These are phyloP conservation scores for Calvadosia cruxmelitensis DNA, from an alignment of 30 jellyfish, hydroid and myxozoan species.

Conservation along the genomic window DNA sequence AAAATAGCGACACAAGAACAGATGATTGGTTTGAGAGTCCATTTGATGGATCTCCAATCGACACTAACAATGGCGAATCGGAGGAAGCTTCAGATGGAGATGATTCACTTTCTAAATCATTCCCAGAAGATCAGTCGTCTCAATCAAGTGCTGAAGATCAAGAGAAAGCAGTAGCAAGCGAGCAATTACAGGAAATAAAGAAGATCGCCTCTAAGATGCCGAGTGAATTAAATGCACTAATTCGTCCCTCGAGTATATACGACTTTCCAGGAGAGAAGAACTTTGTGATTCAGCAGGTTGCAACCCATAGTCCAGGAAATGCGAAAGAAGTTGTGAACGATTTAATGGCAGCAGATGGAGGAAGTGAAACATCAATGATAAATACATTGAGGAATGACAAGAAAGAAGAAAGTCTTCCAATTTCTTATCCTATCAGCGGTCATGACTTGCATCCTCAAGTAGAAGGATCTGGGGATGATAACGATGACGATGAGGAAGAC, in stretches of 20 bases:
- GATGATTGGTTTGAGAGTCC: slow-evolving; percentile 66
- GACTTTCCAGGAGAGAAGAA: slow-evolving; percentile 41
- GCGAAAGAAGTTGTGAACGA: slow-evolving; percentile 22
- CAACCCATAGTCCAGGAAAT: slow-evolving; percentile 17
- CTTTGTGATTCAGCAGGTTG: slow-evolving; percentile 16
- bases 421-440: not conserved
- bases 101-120: not conserved
- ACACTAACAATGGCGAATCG: not conserved
- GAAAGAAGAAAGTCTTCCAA: not conserved
- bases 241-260: slow-evolving; percentile 6
- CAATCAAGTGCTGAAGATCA: slow-evolving; percentile 17
- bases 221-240: slow-evolving; percentile 5
- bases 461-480: not conserved
- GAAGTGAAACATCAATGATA: not conserved
- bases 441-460: not conserved
- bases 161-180: slow-evolving; percentile 15
- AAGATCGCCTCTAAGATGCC: not conserved
- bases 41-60: slow-evolving; percentile 4
- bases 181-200: slow-evolving; percentile 22
- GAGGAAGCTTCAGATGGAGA: slow-evolving; percentile 12
- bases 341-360: slow-evolving; percentile 9
- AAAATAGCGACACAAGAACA: slow-evolving; percentile 32
- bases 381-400: no score
- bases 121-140: slow-evolving; percentile 1
- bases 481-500: not conserved